Evolutionary conservation across 2,888 invertebrate genomes (phyloP).

Genomic region (Drosophila tanythrix): DNA sequence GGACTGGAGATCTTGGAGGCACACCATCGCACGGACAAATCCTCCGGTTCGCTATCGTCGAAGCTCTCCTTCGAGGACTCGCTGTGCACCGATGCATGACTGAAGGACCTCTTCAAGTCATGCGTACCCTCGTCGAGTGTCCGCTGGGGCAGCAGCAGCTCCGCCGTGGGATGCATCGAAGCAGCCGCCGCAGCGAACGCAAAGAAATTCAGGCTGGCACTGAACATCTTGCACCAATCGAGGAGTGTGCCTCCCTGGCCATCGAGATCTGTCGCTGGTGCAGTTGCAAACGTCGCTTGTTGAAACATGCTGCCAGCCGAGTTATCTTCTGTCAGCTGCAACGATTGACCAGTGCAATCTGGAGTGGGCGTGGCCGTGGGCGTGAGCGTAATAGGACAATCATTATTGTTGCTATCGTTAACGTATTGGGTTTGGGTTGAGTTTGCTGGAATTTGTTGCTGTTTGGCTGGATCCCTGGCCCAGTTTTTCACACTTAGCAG

Average conservation of each 20-base stretch:
- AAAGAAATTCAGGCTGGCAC: constrained; percentile 84
- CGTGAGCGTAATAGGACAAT: constrained; percentile 29
- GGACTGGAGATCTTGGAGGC: constrained; percentile 71
- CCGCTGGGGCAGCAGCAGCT: not conserved
- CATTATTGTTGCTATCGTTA: constrained; percentile 78
- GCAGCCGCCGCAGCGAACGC: constrained; percentile 79
- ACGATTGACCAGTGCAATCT: constrained; percentile 11
- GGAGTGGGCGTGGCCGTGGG: constrained; percentile 23
- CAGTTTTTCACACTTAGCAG: constrained; percentile 82
- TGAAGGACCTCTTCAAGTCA: constrained; percentile 85
- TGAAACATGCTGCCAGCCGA: constrained; percentile 15
- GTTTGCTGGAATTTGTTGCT: constrained; percentile 28
- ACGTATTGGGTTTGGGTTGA: constrained; percentile 30
- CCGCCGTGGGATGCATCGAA: constrained; percentile 64
- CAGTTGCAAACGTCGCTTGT: constrained; percentile 49
- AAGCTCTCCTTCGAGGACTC: constrained; percentile 79
- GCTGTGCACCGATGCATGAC: constrained; percentile 60
- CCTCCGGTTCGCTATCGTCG: constrained; percentile 83
- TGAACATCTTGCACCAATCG: constrained; percentile 91
- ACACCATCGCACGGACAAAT: constrained; percentile 81
- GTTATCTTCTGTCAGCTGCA: constrained; percentile 22
- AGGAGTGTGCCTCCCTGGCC: constrained; percentile 86
- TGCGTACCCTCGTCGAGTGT: constrained; percentile 23
- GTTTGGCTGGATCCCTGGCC: constrained; percentile 78
- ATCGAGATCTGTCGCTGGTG: constrained; percentile 35